Evolutionary conservation across 2,888 invertebrate genomes (phyloP).

Genomic region (Drosophila nr. perissopoda): DNA sequence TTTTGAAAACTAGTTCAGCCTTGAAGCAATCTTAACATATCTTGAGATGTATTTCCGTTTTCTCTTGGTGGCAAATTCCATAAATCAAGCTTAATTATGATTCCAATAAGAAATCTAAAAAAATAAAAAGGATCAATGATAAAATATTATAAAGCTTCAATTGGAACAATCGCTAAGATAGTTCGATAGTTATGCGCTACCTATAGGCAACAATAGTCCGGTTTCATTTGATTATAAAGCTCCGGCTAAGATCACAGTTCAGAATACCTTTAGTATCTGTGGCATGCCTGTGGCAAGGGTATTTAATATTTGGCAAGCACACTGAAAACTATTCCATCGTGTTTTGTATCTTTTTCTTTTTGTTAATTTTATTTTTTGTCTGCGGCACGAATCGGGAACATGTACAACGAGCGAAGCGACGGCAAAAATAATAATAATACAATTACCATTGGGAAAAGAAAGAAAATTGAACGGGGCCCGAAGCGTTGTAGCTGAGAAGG

Average conservation of each 20-base stretch:
- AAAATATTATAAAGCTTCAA: no score
- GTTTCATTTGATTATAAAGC: not conserved
- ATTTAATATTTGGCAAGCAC: not conserved
- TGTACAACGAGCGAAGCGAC: slow-evolving; percentile 20
- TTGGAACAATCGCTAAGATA: not conserved
- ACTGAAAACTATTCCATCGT: not conserved
- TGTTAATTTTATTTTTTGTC: slow-evolving; percentile 6
- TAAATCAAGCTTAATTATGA: not conserved
- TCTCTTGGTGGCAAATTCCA: not conserved
- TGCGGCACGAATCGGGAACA: slow-evolving; percentile 32
- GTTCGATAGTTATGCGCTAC: not conserved
- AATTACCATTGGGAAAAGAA: slow-evolving; percentile 38
- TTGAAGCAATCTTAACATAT: no score
- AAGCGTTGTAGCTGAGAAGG: slow-evolving; percentile 42
- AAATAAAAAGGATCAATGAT: no score
- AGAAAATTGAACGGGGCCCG: slow-evolving; percentile 32
- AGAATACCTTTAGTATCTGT: not conserved
- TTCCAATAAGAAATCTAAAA: not conserved
- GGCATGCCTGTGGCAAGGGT: not conserved
- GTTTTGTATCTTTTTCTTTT: not conserved
- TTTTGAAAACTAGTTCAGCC: no score
- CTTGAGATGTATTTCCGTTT: not conserved
- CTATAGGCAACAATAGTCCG: not conserved
- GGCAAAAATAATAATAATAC: slow-evolving; percentile 57
- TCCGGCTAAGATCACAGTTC: not conserved